Conservation (phyloP, 2,113 vertebrate species). For the Euleptes europaea region DNA sequence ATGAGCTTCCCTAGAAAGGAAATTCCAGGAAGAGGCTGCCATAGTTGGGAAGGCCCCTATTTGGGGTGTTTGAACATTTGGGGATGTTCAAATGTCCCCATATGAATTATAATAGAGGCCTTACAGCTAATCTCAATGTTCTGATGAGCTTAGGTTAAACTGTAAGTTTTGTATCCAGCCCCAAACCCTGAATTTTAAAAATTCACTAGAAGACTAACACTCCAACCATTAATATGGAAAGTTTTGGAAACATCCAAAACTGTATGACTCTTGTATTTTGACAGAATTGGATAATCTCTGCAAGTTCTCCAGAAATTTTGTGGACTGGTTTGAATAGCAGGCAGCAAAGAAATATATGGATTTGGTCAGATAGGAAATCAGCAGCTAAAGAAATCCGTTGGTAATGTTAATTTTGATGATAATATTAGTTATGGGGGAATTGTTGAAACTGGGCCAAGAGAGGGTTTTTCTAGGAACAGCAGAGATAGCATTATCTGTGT, state of each 20-base stretch:
- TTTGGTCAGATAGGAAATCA: slow-evolving; percentile 22
- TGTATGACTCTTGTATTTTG: background rate
- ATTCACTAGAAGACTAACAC: background rate
- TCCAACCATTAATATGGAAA: background rate
- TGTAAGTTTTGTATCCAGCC: no score
- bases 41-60: no score
- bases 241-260: background rate
- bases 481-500: background rate
- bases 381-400: slow-evolving; percentile 31
- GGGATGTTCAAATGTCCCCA: no score
- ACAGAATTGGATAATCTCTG: slow-evolving; percentile 17
- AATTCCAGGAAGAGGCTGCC: no score
- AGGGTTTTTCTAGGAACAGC: background rate
- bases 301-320: background rate
- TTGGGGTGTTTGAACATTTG: no score
- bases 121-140: no score
- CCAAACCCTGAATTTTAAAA: background rate
- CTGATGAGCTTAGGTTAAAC: no score
- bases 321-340: slow-evolving; percentile 39
- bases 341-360: slow-evolving; percentile 2
- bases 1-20: no score
- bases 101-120: no score
- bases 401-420: background rate
- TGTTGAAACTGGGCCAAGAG: background rate
- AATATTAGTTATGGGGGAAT: background rate